phyloP scores from a whole-genome alignment of 1,140 invertebrate genomes.

The Drosophila nasuta region DNA sequence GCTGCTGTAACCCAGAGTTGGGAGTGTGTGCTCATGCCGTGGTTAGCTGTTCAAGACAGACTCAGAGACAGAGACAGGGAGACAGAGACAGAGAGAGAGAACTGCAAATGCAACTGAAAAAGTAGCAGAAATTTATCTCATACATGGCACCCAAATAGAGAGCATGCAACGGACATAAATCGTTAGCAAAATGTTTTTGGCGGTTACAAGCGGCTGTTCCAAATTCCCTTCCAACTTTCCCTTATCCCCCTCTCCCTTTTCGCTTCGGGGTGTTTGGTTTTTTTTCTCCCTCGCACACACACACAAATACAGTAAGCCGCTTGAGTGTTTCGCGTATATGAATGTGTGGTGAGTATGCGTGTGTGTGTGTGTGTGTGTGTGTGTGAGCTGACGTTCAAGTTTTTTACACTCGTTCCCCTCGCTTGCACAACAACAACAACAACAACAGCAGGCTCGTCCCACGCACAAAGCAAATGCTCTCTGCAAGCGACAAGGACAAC shows the following conservation, averaged over 20 bases:
- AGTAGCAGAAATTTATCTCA: slow-evolving; percentile 73
- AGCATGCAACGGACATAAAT: slow-evolving; percentile 79
- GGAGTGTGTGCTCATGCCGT: not conserved
- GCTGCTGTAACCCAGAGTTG: slow-evolving; percentile 48
- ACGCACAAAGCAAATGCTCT: slow-evolving; percentile 40
- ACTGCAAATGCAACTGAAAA: slow-evolving; percentile 57
- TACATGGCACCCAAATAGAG: slow-evolving; percentile 30
- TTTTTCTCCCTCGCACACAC: not conserved
- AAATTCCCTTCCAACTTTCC: not conserved
- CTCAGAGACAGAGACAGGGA: slow-evolving; percentile 13
- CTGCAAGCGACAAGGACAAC: slow-evolving; percentile 72
- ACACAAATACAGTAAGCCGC: slow-evolving; percentile 2
- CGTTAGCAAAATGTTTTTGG: slow-evolving; percentile 81
- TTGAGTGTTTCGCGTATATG: slow-evolving; percentile 10
- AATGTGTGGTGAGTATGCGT: not conserved
- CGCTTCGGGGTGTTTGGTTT: slow-evolving; percentile 10
- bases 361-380: slow-evolving; percentile 54
- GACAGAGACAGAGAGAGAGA: too few species aligned
- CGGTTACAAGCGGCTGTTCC: slow-evolving; percentile 66
- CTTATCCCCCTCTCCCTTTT: too few species aligned
- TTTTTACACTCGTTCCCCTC: slow-evolving; percentile 55
- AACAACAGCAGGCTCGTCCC: slow-evolving; percentile 1
- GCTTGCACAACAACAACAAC: not conserved
- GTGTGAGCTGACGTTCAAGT: slow-evolving; percentile 76
- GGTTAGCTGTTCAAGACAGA: not conserved